Evolutionary conservation across 2,888 invertebrate species (phyloP).

Genomic region (Monopis laevigella): DNA sequence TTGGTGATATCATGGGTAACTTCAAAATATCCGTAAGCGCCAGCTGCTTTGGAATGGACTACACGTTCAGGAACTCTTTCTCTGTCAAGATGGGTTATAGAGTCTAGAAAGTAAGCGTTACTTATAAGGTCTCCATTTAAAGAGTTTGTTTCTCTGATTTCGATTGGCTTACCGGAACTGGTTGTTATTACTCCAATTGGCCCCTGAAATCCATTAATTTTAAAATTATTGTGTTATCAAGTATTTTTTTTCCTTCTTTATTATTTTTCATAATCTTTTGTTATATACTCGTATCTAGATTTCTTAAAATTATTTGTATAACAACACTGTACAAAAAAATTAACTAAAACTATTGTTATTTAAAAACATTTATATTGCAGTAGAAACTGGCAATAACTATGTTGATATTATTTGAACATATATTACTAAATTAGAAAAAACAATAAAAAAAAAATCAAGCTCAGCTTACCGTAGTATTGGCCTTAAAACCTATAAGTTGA

Average conservation of each 20-base stretch:
- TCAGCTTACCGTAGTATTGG: constrained; percentile 5
- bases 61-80: constrained; percentile 91
- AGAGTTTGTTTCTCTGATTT: constrained; percentile 16
- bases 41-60: constrained; percentile 89
- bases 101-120: constrained; percentile 60
- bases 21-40: constrained; percentile 81
- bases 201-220: constrained; percentile 12
- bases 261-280: too few relatives aligned
- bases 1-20: constrained; percentile 77
- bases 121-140: constrained; percentile 18
- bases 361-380: too few relatives aligned
- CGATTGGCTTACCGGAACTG: constrained; percentile 17
- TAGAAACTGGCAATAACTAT: too few relatives aligned
- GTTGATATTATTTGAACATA: too few relatives aligned
- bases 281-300: too few relatives aligned
- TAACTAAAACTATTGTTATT: too few relatives aligned
- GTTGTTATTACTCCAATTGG: constrained; percentile 17
- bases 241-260: background rate
- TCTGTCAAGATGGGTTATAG: constrained; percentile 77
- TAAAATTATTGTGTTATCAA: background rate
- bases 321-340: too few relatives aligned
- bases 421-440: too few relatives aligned
- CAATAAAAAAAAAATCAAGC: too few relatives aligned
- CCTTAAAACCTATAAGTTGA: constrained; percentile 20
- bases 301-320: too few relatives aligned